phyloP scores from a whole-genome alignment of 2,797 vertebrate species.

The Myotis daubentonii region DNA sequence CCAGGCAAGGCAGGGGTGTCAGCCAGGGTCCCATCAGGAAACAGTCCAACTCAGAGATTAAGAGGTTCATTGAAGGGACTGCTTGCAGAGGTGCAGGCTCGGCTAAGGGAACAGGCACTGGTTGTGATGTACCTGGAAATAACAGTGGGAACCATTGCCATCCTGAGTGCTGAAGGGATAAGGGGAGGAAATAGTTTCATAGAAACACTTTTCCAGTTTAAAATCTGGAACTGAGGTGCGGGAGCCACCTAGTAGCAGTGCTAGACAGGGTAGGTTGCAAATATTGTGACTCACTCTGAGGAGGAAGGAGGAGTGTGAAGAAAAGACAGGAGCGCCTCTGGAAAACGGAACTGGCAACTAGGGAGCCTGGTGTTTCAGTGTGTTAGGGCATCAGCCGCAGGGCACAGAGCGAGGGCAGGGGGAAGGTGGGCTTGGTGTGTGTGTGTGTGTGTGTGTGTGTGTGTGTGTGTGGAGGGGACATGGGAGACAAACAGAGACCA shows the following conservation, averaged over 20 bases:
- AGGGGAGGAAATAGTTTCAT: neutral
- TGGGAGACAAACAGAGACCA: neutral
- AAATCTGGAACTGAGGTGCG: neutral
- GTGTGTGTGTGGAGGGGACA: neutral
- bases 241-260: too few relatives aligned
- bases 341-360: neutral
- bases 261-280: neutral
- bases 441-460: too few relatives aligned
- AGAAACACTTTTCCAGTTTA: neutral
- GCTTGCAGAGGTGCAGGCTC: neutral
- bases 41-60: neutral
- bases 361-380: neutral
- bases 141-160: neutral
- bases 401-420: neutral
- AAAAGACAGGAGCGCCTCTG: neutral
- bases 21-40: neutral
- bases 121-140: neutral
- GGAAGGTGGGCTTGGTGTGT: neutral
- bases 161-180: neutral
- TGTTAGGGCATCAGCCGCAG: neutral
- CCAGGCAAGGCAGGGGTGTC: neutral
- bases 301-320: neutral
- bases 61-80: neutral
- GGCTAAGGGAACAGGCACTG: neutral
- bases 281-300: neutral